phyloP scores from a whole-genome alignment of 2,888 invertebrate genomes.

The Athrips mouffetella region DNA sequence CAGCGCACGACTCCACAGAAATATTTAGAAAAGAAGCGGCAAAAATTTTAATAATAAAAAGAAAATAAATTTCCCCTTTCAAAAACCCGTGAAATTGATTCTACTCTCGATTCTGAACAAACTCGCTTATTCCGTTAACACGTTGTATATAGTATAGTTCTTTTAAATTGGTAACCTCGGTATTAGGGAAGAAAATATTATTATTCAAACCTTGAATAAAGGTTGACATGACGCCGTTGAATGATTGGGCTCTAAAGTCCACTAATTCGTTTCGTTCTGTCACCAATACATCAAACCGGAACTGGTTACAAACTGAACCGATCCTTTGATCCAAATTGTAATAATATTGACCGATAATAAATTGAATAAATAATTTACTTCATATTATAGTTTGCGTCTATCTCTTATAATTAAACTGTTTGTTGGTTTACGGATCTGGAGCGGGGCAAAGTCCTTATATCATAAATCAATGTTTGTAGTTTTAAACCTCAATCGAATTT shows the following conservation, averaged over 20 bases:
- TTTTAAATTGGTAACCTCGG: background rate
- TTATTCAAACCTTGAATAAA: constrained; percentile 7
- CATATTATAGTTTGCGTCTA: constrained; percentile 34
- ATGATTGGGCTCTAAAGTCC: constrained; percentile 3
- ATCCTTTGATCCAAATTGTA: constrained; percentile 54
- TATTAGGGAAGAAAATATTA: background rate
- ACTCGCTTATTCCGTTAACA: too few species aligned
- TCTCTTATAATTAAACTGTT: constrained; percentile 51
- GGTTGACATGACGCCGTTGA: constrained; percentile 4
- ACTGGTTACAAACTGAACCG: constrained; percentile 18
- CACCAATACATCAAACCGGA: constrained; percentile 24
- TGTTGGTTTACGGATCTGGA: constrained; percentile 42
- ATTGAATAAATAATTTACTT: constrained; percentile 45
- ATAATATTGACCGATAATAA: constrained; percentile 58
- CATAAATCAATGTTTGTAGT: constrained; percentile 30
- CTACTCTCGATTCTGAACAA: too few species aligned
- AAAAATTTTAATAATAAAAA: too few species aligned
- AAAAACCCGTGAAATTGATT: background rate
- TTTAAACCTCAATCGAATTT: constrained; percentile 11
- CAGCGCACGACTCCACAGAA: too few species aligned
- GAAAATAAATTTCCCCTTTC: too few species aligned
- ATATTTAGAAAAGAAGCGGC: too few species aligned
- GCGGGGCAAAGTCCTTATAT: constrained; percentile 28
- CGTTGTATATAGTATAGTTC: too few species aligned
- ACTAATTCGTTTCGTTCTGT: constrained; percentile 29